Base-by-base conservation (phyloP, 1,140 invertebrate species). In the Panagrolaimus sp. region DNA sequence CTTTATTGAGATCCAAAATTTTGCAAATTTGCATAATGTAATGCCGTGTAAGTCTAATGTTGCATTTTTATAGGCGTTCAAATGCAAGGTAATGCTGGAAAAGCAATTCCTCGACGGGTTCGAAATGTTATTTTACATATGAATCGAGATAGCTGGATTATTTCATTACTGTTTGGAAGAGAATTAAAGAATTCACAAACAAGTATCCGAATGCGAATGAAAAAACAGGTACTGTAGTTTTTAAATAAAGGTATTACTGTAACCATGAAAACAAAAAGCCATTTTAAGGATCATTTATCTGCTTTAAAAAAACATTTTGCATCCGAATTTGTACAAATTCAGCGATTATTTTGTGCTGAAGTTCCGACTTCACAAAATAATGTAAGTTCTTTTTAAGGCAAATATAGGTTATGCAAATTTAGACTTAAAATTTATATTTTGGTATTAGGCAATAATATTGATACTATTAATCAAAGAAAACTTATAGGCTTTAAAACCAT, bases 21-120 rank as follows among this genome's bases (percentile, higher is more conserved):
- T n/a, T n/a, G n/a, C n/a, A n/a, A n/a, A n/a, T n/a, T n/a, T n/a
- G n/a, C n/a, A n/a, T n/a, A n/a, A n/a, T n/a, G n/a, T n/a, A n/a
- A n/a, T n/a, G n/a, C n/a, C n/a, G n/a, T n/a, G n/a, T n/a, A n/a
- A n/a, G n/a, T n/a, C n/a, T n/a, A n/a, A n/a, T n/a, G n/a, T n/a
- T n/a, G n/a, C 32, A 38, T 38, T 38, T 38, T 38, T 38, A 38
- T 38, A 38, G 32, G 71, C 6, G 68, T 80, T 47, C 73, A 80
- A 52, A 79, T 79, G 78, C 66, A 78, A 55, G 78, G 78, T 28
- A 80, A 80, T 70, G 75, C 78, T 43, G 78, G 79, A 52, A 68
- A 70, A 38, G 62, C 75, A 21, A 72, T 76, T 45, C 73, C 73
- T 1, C 47, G 76, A 58, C 45, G 69, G 6, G 71, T 79, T 32